Conservation (phyloP, 2,888 invertebrate genomes). For the Volucella zonaria region DNA sequence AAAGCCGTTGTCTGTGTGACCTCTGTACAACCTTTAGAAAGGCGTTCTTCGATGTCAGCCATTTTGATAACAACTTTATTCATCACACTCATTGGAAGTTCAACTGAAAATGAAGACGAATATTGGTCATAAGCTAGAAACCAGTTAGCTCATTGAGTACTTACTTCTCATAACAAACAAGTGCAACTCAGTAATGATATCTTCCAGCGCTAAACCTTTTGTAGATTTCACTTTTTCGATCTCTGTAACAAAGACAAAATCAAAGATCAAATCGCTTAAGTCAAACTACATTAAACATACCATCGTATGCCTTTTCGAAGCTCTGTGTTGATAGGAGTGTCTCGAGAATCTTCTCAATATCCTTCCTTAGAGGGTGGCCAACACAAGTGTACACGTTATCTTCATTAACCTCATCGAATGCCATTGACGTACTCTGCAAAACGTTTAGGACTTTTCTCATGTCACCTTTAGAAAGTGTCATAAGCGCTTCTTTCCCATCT, state of each 20-base stretch:
- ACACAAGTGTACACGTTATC: conserved; percentile 97
- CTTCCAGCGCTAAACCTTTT: conserved; percentile 96
- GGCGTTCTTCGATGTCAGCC: conserved; percentile 93
- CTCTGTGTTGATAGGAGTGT: conserved; percentile 85
- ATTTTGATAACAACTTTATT: conserved; percentile 92
- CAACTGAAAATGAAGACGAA: conserved; percentile 85
- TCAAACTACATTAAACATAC: conserved; percentile 71
- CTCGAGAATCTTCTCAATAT: conserved; percentile 93
- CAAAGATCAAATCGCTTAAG: not conserved
- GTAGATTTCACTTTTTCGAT: conserved; percentile 92
- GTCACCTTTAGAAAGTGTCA: conserved; percentile 96
- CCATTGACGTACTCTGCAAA: conserved; percentile 97
- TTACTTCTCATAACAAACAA: conserved; percentile 93
- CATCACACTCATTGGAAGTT: conserved; percentile 91
- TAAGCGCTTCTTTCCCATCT: conserved; percentile 94
- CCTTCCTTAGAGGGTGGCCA: conserved; percentile 95
- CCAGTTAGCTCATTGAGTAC: conserved; percentile 78
- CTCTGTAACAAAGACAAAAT: conserved; percentile 82
- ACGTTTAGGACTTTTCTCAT: conserved; percentile 99
- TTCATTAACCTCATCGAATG: conserved; percentile 94
- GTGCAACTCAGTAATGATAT: conserved; percentile 96
- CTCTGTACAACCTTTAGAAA: conserved; percentile 94
- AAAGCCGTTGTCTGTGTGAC: conserved; percentile 94
- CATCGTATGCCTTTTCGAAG: conserved; percentile 80
- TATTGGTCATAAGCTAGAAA: not conserved